Base-by-base conservation (phyloP, 2,113 vertebrate species). In the Ramphastos sulfuratus region DNA sequence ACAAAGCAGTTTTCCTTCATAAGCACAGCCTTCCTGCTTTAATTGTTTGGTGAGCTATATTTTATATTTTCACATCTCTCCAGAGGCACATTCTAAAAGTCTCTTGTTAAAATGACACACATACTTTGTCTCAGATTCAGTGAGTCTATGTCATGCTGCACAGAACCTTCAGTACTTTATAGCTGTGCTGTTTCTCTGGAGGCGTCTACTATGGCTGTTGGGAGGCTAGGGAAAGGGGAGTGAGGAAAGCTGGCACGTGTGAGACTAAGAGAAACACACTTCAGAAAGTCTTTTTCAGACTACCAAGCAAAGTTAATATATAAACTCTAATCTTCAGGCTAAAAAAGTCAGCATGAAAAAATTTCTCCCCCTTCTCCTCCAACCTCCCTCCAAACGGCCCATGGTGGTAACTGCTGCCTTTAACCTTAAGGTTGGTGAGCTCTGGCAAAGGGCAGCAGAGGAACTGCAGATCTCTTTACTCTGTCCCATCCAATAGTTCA, bases 241-340 rank as follows among this genome's bases (percentile, higher is more conserved):
- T 92, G 79, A 78, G 69, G 87, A 96, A 96, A 92, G 79, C 67
- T 83, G 83, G 83, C 92, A 91, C 86, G 93, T 95, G 89, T 91
- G 93, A 92, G 84, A 72, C 78, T 92, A 83, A 94, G 84, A 95
- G 72, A 73, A 93, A 80, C 65, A 84, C 60, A 31, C 92, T 95
- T 95, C 66, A 96, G 83, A 86, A 91, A 80, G 33, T 56, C 90
- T 82, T 85, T 95, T 89, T 95, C 73, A 90, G 61, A 82, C 55
- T 87, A 92, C 61, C 21, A 91, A 61, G 66, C 30, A 48, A 70
- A 72, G 31, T 52, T 70, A 9, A 69, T 77, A 67, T 39, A 84
- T 76, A 87, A 95, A 91, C 23, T 33, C 77, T 79, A 77, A 87
- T 82, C 72, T 89, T 76, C 52, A 70, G 44, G 23, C 21, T 90